Conservation (phyloP, 23 tunicate species). For the Diplosoma virens region DNA sequence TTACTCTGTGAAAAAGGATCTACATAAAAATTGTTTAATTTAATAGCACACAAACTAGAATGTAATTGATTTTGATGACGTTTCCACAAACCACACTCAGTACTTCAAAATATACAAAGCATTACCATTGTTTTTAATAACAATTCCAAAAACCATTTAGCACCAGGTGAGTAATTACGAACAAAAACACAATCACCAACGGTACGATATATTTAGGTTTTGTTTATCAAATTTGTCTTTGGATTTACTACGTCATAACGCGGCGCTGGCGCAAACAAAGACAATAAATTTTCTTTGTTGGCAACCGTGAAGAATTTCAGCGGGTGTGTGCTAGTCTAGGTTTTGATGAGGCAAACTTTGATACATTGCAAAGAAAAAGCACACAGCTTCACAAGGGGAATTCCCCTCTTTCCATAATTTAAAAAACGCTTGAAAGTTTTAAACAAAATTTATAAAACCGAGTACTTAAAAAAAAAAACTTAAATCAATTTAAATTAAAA, state of each 20-base stretch:
- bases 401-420: too few relatives aligned
- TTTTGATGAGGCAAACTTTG: neutral
- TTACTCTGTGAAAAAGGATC: neutral
- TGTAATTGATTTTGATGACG: constrained; percentile 21
- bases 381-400: constrained; percentile 1
- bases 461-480: too few relatives aligned
- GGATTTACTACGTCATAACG: neutral
- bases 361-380: neutral
- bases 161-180: constrained; percentile 8
- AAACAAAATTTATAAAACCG: too few relatives aligned
- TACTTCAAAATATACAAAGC: neutral
- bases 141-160: constrained; percentile 7
- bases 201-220: neutral
- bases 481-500: too few relatives aligned
- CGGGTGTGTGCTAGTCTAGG: constrained; percentile 13
- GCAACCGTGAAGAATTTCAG: constrained; percentile 10
- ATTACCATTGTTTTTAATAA: neutral
- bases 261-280: constrained; percentile 7
- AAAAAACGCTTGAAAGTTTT: too few relatives aligned
- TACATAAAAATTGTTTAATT: neutral
- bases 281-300: constrained; percentile 7
- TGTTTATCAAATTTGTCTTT: neutral
- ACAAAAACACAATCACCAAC: constrained; percentile 14
- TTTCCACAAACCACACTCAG: constrained; percentile 18
- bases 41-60: neutral